phyloP scores from a whole-genome alignment of 2,888 invertebrate species.

The Agapostemon virescens region DNA sequence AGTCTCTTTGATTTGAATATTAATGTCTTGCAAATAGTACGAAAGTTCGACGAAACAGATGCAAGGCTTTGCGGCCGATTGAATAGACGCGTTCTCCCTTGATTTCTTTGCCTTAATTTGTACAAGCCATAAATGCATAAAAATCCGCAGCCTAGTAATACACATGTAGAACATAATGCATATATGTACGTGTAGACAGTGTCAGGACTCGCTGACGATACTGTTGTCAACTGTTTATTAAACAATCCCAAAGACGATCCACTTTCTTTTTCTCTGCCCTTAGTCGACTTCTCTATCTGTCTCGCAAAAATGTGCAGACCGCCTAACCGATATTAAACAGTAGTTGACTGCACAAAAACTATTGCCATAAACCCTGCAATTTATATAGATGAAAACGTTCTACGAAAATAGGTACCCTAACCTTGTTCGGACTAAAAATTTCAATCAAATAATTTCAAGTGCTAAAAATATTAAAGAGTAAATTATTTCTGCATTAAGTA shows the following conservation, averaged over 20 bases:
- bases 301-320: not conserved
- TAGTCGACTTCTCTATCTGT: not conserved
- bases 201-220: slow-evolving; percentile 3
- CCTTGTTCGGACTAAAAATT: too few relatives aligned
- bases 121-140: not conserved
- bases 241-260: not conserved
- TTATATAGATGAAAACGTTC: too few relatives aligned
- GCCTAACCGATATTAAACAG: too few relatives aligned
- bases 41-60: not conserved
- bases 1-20: not conserved
- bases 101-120: not conserved
- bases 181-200: not conserved
- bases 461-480: too few relatives aligned
- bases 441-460: too few relatives aligned
- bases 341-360: too few relatives aligned
- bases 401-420: too few relatives aligned
- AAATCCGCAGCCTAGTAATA: not conserved
- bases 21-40: not conserved
- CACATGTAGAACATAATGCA: not conserved
- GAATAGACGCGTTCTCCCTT: not conserved
- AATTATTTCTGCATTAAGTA: too few relatives aligned
- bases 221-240: not conserved
- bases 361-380: too few relatives aligned
- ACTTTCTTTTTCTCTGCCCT: not conserved
- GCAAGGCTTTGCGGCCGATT: not conserved